Base-by-base conservation (phyloP, 2,797 vertebrate genomes). In the Sebastes itinus region DNA sequence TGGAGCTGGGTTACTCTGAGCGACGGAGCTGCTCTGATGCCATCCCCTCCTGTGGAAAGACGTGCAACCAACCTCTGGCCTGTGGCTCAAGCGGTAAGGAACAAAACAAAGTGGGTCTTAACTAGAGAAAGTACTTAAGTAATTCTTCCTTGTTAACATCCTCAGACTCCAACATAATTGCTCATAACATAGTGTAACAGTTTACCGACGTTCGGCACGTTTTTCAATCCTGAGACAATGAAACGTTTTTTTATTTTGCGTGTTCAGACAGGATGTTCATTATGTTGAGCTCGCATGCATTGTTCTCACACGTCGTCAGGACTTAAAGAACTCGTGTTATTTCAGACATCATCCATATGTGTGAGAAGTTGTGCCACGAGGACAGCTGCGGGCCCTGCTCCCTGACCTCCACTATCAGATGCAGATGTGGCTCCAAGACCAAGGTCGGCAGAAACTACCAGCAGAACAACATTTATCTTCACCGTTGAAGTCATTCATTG, bases 291-390 rank as follows among this genome's bases (percentile, higher is more conserved):
- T 32, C 0, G 6, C 73, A 28, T 60, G 11, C 27, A 5, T 72
- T 77, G 58, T 74, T 79, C 7, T 68, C 18, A 0, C 20, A n/a
- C 27, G 25, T 62, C 32, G 20, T 68, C 1, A 6, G 7, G 18
- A 42, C 27, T 61, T 49, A 22, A 65, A 28, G 14, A 71, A 14
- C 61, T 22, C 20, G 4, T 82, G 20, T 93, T 91, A 35, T 93
- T 75, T 65, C 93, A 97, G 99, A 98, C 91, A 96, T 94, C n/a
- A 69, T 99, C 90, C 99, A 99, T 91, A 93, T 97, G 12, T 99
- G 99, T 93, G 96, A 98, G 92, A 97, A 96, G 80, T 89, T 99
- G 81, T 99, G 99, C 90, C 99, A 99, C 10, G 98, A 99, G 94
- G 98, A 95, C 82, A 94, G 94, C 85, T 99, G 99, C 89, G 98